Percentiles rank a stretch among this genome's conserved stretches.
phyloP scores from a whole-genome alignment of 30 jellyfish, hydroid and myxozoan species.

The Morbakka virulenta region DNA sequence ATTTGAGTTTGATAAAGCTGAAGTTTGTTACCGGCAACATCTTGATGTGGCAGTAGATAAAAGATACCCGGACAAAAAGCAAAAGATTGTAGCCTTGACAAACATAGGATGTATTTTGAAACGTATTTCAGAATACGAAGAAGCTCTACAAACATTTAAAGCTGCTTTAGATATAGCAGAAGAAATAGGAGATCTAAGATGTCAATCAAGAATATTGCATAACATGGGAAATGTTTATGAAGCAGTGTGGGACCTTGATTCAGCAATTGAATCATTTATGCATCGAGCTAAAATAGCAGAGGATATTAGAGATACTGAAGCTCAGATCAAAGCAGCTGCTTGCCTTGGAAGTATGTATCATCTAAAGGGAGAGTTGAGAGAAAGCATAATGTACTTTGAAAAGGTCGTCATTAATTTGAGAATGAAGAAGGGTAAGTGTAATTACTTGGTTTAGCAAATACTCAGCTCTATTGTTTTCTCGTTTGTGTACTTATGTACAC shows the following conservation, averaged over 20 bases:
- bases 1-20: constrained; percentile 89
- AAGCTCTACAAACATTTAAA: constrained; percentile 75
- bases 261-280: constrained; percentile 74
- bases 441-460: too few species aligned
- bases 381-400: constrained; percentile 63
- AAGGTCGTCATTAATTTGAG: constrained; percentile 81
- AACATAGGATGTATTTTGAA: constrained; percentile 71
- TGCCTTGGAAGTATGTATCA: constrained; percentile 68
- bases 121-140: constrained; percentile 63
- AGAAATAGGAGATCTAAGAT: constrained; percentile 72
- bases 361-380: constrained; percentile 78
- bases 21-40: constrained; percentile 72
- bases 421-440: constrained; percentile 79
- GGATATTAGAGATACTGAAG: constrained; percentile 74
- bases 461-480: too few species aligned
- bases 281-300: constrained; percentile 68
- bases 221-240: constrained; percentile 90
- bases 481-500: too few species aligned
- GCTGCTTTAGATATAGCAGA: constrained; percentile 90
- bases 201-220: constrained; percentile 74
- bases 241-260: constrained; percentile 64
- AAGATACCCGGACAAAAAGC: constrained; percentile 63
- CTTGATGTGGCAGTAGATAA: constrained; percentile 71
- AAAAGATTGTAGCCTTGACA: constrained; percentile 75
- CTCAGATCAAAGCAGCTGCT: constrained; percentile 83